These are phyloP conservation scores for Dicaeum eximium DNA, from an alignment of 2,113 vertebrate species.

Conservation along the genomic window DNA sequence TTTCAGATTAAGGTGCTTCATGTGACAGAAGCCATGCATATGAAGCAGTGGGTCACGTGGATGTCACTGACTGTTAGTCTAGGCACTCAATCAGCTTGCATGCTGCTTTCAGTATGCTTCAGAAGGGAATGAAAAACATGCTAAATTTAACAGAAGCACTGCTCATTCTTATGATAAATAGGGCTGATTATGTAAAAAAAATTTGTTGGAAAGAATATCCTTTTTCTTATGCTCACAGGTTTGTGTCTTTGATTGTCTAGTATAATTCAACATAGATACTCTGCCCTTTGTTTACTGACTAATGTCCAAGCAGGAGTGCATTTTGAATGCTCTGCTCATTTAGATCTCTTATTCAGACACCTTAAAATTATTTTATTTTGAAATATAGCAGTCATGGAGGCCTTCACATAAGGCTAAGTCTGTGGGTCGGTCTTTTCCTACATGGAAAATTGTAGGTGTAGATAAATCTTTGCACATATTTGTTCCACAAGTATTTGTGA, in stretches of 20 bases:
- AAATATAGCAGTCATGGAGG: neutral
- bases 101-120: neutral
- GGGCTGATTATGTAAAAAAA: neutral
- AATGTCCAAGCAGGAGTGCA: neutral
- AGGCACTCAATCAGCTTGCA: neutral
- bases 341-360: neutral
- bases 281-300: neutral
- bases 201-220: neutral
- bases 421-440: neutral
- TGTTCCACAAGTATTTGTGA: neutral
- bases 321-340: neutral
- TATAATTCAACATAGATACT: neutral
- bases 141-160: neutral
- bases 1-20: neutral
- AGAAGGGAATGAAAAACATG: neutral
- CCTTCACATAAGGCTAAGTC: neutral
- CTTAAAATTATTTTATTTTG: neutral
- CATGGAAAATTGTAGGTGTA: neutral
- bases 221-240: neutral
- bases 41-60: neutral
- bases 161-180: neutral
- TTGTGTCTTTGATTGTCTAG: neutral
- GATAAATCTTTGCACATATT: neutral
- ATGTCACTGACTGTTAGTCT: neutral
- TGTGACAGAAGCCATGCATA: neutral